phyloP scores from a whole-genome alignment of 2,888 invertebrate genomes.

The Lithophane semibrunnea region DNA sequence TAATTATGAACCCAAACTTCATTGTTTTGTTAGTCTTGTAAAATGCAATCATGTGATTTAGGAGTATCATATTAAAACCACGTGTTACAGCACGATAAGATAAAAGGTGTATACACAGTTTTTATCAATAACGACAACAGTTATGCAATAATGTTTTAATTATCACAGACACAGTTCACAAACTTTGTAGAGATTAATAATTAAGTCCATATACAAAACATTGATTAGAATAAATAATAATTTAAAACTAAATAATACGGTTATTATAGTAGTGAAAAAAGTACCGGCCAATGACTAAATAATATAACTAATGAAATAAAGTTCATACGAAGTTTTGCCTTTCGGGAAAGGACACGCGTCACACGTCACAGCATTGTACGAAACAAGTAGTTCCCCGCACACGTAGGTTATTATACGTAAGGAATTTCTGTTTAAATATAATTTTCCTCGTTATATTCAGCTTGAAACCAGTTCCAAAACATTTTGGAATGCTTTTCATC shows the following conservation, averaged over 20 bases:
- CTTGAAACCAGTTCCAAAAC: slow-evolving; percentile 1
- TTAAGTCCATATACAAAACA: neutral
- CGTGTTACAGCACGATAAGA: neutral
- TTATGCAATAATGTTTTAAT: slow-evolving; percentile 19
- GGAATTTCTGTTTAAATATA: neutral
- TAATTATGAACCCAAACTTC: neutral
- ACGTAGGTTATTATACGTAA: neutral
- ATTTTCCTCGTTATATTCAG: slow-evolving; percentile 32
- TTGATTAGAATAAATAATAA: neutral
- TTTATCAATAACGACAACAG: slow-evolving; percentile 6
- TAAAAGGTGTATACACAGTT: slow-evolving; percentile 10
- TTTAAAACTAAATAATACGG: neutral
- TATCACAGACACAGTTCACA: slow-evolving; percentile 16
- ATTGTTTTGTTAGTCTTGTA: neutral
- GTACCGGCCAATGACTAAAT: slow-evolving; percentile 27
- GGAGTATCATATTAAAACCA: neutral
- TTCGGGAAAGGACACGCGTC: slow-evolving; percentile 7
- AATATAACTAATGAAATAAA: slow-evolving; percentile 6
- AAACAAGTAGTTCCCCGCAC: slow-evolving; percentile 41
- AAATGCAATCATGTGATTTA: neutral
- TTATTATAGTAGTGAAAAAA: slow-evolving; percentile 3
- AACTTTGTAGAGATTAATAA: slow-evolving; percentile 8
- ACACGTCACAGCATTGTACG: slow-evolving; percentile 30
- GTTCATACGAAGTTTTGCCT: slow-evolving; percentile 12
- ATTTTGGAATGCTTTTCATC: slow-evolving; percentile 2